phyloP scores from a whole-genome alignment of 2,888 invertebrate species.

The Clusia tigrina region DNA sequence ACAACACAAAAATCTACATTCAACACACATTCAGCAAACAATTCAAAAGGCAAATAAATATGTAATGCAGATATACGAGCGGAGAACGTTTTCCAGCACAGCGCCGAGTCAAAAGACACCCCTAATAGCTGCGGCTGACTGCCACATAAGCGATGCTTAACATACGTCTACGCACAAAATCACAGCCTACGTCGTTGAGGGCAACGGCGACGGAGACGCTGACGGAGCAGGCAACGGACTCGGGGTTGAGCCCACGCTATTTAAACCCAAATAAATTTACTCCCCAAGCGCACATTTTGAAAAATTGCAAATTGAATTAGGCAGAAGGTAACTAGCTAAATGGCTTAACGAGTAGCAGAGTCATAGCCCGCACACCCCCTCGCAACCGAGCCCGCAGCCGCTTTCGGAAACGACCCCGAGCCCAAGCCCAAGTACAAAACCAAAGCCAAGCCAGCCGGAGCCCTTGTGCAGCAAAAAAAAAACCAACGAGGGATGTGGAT shows the following conservation, averaged over 20 bases:
- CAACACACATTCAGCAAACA: background rate
- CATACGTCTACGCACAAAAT: conserved; percentile 13
- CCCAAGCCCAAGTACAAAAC: background rate
- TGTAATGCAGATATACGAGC: conserved; percentile 1
- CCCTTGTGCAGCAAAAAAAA: conserved; percentile 23
- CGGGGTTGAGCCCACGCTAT: too few relatives aligned
- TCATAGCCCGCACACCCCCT: background rate
- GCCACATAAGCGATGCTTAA: background rate
- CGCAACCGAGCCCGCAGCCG: conserved; percentile 24
- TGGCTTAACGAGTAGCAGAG: conserved; percentile 45
- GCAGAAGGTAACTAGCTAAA: conserved; percentile 61
- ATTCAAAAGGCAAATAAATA: conserved; percentile 30
- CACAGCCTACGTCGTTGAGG: conserved; percentile 3
- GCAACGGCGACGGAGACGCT: background rate
- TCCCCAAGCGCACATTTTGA: conserved; percentile 48
- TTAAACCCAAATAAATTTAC: conserved; percentile 5
- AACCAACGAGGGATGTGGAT: conserved; percentile 50
- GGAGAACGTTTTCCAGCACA: conserved; percentile 34
- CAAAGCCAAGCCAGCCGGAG: too few relatives aligned
- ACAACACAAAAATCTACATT: background rate
- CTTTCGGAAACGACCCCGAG: conserved; percentile 27
- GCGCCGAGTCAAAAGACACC: background rate
- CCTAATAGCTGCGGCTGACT: too few relatives aligned
- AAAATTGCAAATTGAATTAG: conserved; percentile 66
- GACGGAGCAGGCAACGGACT: too few relatives aligned